Conservation (phyloP, 1,140 invertebrate genomes). For the Tetragnatha versicolor region DNA sequence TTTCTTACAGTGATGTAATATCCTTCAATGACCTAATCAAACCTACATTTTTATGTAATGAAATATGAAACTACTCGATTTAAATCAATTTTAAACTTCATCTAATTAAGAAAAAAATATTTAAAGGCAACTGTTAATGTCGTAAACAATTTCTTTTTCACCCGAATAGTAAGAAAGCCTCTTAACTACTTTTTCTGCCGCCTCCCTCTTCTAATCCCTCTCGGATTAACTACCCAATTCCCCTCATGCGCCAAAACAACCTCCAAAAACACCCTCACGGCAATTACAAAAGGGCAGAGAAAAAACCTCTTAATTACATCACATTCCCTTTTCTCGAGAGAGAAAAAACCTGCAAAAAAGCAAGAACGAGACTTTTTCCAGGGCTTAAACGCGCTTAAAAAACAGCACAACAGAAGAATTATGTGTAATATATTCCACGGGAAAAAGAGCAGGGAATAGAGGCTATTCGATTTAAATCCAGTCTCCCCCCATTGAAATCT, state of each 20-base stretch:
- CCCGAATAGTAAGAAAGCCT: no score
- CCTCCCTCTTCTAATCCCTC: no score
- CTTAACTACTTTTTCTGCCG: no score
- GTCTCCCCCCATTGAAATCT: conserved; percentile 11
- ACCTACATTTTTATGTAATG: no score
- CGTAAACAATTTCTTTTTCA: no score
- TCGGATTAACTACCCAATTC: conserved; percentile 1
- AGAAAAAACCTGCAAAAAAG: background rate
- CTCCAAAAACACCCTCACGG: background rate
- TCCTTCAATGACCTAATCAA: no score
- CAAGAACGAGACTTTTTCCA: background rate
- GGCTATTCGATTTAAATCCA: conserved; percentile 18
- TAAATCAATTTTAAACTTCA: no score
- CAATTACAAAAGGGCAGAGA: background rate
- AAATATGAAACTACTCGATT: no score
- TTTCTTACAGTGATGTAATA: no score
- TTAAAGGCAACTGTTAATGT: no score
- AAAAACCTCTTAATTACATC: background rate
- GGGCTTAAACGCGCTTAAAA: conserved; percentile 11
- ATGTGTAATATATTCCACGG: conserved; percentile 28
- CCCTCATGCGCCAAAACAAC: conserved; percentile 11
- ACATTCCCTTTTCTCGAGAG: background rate
- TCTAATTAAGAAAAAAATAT: no score
- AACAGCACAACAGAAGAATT: conserved; percentile 33
- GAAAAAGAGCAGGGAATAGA: background rate